These are phyloP conservation scores for Orthosia cruda DNA, from an alignment of 2,888 invertebrate genomes.

Conservation along the genomic window DNA sequence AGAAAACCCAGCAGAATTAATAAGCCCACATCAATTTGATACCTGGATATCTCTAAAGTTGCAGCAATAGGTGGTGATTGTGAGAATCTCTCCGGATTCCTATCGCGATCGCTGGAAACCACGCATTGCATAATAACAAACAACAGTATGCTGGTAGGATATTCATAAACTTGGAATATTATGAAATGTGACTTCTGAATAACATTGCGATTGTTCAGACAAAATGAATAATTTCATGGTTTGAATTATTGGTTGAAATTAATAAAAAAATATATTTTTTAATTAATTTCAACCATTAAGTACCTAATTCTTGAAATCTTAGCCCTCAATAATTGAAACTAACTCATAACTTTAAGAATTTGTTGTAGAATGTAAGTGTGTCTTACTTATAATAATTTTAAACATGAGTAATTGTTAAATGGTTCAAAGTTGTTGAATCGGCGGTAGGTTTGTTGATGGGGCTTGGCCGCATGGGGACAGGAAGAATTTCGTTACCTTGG, in stretches of 20 bases:
- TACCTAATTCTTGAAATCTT: neutral
- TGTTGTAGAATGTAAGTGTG: slow-evolving; percentile 76
- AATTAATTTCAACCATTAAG: neutral
- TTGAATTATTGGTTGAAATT: neutral
- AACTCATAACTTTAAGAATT: slow-evolving; percentile 72
- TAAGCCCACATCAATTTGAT: neutral
- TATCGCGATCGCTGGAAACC: no score
- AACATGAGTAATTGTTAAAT: slow-evolving; percentile 50
- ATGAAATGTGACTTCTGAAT: neutral
- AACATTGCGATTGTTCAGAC: neutral
- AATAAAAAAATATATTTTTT: neutral
- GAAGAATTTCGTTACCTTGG: slow-evolving; percentile 59
- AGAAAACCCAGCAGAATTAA: neutral
- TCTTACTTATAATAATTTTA: slow-evolving; percentile 59
- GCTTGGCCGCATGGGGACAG: slow-evolving; percentile 35
- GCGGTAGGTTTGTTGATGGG: slow-evolving; percentile 52
- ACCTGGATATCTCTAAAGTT: neutral
- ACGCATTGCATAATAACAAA: neutral
- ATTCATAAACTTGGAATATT: neutral
- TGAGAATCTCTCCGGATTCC: neutral
- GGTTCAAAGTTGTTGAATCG: slow-evolving; percentile 52
- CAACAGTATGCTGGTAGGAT: neutral
- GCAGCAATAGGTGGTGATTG: neutral
- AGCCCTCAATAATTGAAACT: neutral
- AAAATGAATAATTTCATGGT: neutral